Evolutionary conservation across 30 jellyfish, hydroid and myxozoan genomes (phyloP).

Genomic region (Chrysaora quinquecirrha): DNA sequence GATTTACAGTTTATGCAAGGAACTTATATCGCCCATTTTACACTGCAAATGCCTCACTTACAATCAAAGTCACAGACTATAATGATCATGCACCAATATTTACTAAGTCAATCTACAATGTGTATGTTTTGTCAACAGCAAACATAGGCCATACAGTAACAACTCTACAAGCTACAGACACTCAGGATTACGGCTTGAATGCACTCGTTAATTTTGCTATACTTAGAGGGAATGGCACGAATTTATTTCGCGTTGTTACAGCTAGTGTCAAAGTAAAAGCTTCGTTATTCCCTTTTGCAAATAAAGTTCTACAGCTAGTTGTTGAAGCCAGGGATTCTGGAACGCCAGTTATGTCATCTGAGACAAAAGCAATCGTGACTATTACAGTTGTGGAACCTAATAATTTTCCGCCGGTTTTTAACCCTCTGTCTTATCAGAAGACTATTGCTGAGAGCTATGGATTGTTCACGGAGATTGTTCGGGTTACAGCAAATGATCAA

Average conservation of each 20-base stretch:
- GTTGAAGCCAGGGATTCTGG: slow-evolving; percentile 71
- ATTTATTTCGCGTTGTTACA: slow-evolving; percentile 14
- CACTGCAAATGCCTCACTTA: slow-evolving; percentile 18
- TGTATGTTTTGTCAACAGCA: slow-evolving; percentile 31
- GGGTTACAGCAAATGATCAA: slow-evolving; percentile 56
- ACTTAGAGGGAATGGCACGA: slow-evolving; percentile 71
- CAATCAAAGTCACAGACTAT: slow-evolving; percentile 51
- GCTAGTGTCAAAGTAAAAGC: slow-evolving; percentile 28
- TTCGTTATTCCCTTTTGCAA: slow-evolving; percentile 1
- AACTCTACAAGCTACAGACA: slow-evolving; percentile 50
- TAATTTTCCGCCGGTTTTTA: slow-evolving; percentile 49
- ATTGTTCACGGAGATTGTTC: slow-evolving; percentile 25
- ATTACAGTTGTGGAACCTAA: slow-evolving; percentile 46
- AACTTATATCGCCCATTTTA: slow-evolving; percentile 49
- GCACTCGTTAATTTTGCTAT: slow-evolving; percentile 45
- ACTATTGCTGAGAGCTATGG: slow-evolving; percentile 58
- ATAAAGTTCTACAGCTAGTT: slow-evolving; percentile 2
- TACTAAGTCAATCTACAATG: slow-evolving; percentile 14
- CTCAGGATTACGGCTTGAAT: slow-evolving; percentile 53
- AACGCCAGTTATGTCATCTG: slow-evolving; percentile 30
- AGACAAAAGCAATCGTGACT: slow-evolving; percentile 11
- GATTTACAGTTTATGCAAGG: slow-evolving; percentile 40
- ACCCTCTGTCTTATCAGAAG: not conserved
- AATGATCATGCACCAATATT: slow-evolving; percentile 80
- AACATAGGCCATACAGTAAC: slow-evolving; percentile 24